Percentiles rank a stretch among this genome's conserved stretches.
phyloP scores from a whole-genome alignment of 2,797 vertebrate species.

The Cynodonichthys magdalenae region DNA sequence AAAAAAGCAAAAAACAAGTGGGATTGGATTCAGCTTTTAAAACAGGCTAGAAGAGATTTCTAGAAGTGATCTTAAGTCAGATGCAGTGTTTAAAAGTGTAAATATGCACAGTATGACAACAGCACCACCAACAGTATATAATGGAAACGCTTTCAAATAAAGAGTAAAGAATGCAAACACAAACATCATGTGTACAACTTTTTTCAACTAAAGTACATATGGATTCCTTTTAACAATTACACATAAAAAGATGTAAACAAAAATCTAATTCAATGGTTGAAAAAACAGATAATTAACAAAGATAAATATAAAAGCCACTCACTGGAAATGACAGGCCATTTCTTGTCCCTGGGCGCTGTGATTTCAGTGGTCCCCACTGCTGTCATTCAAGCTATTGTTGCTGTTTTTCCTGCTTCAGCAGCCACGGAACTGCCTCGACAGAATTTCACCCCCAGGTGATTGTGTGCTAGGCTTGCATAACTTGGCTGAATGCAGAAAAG shows the following conservation, averaged over 20 bases:
- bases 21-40: constrained; percentile 30
- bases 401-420: constrained; percentile 32
- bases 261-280: constrained; percentile 15
- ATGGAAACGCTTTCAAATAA: constrained; percentile 41
- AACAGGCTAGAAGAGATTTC: constrained; percentile 34
- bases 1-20: constrained; percentile 37
- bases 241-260: constrained; percentile 13
- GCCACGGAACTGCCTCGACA: constrained; percentile 23
- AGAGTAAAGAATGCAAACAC: constrained; percentile 15
- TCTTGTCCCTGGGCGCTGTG: constrained; percentile 35
- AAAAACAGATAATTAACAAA: constrained; percentile 17
- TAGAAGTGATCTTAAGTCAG: constrained; percentile 39
- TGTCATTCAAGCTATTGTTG: constrained; percentile 27
- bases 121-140: constrained; percentile 77
- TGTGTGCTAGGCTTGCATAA: constrained; percentile 21
- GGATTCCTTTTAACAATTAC: constrained; percentile 10
- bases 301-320: constrained; percentile 22
- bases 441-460: constrained; percentile 31
- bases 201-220: constrained; percentile 4
- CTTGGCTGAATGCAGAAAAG: constrained; percentile 25
- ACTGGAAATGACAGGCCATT: constrained; percentile 37
- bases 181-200: not conserved
- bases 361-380: constrained; percentile 33
- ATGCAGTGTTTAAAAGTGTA: constrained; percentile 43
- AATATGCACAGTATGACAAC: constrained; percentile 68